Evolutionary conservation across 2,797 vertebrate genomes (phyloP).

Genomic region (Falco cherrug): DNA sequence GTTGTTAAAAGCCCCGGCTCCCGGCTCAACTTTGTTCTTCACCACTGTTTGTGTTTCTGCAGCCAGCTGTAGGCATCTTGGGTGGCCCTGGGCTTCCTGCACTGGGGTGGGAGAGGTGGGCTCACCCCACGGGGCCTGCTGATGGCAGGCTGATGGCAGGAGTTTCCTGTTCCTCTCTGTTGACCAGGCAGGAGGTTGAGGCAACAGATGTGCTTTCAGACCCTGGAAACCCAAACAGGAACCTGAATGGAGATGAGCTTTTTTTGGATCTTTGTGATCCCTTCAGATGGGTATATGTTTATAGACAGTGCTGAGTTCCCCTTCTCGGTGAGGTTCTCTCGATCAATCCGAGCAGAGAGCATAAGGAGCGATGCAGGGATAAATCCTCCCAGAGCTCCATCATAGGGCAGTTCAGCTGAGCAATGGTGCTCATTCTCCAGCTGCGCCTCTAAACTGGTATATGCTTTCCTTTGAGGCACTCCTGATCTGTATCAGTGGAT

Average conservation of each 20-base stretch:
- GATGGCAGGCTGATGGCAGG: not conserved
- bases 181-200: not conserved
- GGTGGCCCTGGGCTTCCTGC: not conserved
- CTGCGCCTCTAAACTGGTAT: not conserved
- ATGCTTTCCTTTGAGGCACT: not conserved
- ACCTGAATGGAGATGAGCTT: not conserved
- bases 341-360: not conserved
- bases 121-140: not conserved
- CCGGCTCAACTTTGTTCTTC: not conserved
- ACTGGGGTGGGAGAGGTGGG: not conserved
- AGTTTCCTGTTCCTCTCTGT: not conserved
- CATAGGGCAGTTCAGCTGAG: too few species aligned
- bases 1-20: not conserved
- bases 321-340: not conserved
- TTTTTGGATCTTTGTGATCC: not conserved
- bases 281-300: not conserved
- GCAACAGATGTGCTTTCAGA: not conserved
- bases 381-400: not conserved
- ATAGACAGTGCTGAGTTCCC: not conserved
- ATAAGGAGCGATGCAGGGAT: too few species aligned
- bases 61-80: not conserved
- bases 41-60: not conserved
- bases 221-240: not conserved
- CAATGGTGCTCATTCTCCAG: not conserved
- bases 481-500: not conserved